phyloP scores from a whole-genome alignment of 2,888 invertebrate species.

The Nipponacmea schrenckii region DNA sequence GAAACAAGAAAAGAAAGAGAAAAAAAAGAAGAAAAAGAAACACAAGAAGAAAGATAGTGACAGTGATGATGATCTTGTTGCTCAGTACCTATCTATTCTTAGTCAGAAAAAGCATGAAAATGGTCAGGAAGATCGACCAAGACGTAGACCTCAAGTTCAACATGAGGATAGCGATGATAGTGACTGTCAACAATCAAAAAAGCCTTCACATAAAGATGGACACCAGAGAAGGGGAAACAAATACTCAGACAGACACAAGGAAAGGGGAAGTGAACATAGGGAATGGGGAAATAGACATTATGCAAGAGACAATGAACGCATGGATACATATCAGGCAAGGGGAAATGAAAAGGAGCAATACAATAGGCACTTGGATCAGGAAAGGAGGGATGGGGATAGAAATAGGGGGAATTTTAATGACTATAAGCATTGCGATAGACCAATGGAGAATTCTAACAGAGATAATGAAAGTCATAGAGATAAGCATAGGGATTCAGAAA shows the following conservation, averaged over 20 bases:
- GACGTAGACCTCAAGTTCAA: not conserved
- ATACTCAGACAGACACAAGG: not conserved
- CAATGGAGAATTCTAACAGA: not conserved
- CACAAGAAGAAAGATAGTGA: conserved; percentile 69
- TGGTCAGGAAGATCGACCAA: not conserved
- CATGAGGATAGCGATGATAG: not conserved
- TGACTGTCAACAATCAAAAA: not conserved
- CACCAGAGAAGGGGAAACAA: conserved; percentile 3
- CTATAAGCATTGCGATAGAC: not conserved
- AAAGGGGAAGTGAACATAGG: not conserved
- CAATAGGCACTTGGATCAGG: not conserved
- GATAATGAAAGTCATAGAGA: conserved; percentile 12
- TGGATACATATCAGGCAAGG: not conserved
- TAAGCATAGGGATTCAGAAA: not conserved
- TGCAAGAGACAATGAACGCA: too few species aligned
- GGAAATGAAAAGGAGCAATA: conserved; percentile 8
- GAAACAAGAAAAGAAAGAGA: conserved; percentile 19
- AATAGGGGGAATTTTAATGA: conserved; percentile 14
- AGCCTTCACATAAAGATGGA: not conserved
- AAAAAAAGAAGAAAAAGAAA: conserved; percentile 30
- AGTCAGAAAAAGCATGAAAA: conserved; percentile 47
- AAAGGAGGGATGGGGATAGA: conserved; percentile 12
- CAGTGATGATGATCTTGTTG: conserved; percentile 55
- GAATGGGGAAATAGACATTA: not conserved
- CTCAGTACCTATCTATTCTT: conserved; percentile 59